Base-by-base conservation (phyloP, 1,140 invertebrate genomes). In the Littorina saxatilis region DNA sequence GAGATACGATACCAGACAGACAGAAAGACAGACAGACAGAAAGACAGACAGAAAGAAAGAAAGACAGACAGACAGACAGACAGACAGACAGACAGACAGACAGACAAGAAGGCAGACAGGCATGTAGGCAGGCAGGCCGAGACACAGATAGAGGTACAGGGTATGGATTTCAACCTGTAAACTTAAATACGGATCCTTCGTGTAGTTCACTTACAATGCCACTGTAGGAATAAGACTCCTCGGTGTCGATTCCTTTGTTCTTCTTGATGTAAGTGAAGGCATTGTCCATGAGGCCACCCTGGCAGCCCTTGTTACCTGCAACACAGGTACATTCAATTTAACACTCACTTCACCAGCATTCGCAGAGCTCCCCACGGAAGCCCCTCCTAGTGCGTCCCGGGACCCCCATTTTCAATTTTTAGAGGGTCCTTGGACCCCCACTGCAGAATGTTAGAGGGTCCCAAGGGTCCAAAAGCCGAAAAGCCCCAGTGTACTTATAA, bases 201-300 rank as follows among this genome's bases (percentile, higher is more conserved):
- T n/a, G n/a, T n/a, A n/a, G n/a, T n/a, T n/a, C 68, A 40, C 68
- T 40, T 2, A 47, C 70, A 23, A 50, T 13, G 29, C 23, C 70
- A 50, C 70, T 4, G 83, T 91, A 91, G 43, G 89, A 87, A 77
- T 93, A 93, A n/a, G 94, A 94, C 39, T 94, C 93, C 93, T 99
- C 98, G 7, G 98, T 99, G 92, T 99, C 98, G 83, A 99, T 94
- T 75, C 96, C 96, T 15, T 94, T 93, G 90, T 99, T 99, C 61
- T 96, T 95, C 91, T 96, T 97, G 86, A 99, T 95, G 92, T 99
- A 99, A 85, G 95, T 93, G 94, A 98, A 95, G 2, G 94, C 95
- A 50, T 96, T 94, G 92, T 99, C 97, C 97, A 99, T 99, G 27
- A 99, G 93, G 81, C 98, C 98, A 86, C 98, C 98, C 86, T 97